Conservation (phyloP, 2,797 vertebrate genomes). For the Tympanoctomys barrerae region DNA sequence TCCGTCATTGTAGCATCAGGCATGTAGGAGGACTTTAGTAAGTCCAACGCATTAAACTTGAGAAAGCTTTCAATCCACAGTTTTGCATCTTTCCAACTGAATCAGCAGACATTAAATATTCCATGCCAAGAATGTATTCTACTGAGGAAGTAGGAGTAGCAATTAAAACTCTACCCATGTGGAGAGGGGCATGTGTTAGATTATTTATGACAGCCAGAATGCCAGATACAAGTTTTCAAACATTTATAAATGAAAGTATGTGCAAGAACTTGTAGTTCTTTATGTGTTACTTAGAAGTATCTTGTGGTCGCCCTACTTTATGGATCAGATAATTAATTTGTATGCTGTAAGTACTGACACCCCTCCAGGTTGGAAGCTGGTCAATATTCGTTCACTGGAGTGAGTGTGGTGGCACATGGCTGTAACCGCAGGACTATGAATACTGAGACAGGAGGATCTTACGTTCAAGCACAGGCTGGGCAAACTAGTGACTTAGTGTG, state of each 20-base stretch:
- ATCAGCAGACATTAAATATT: constrained; percentile 72
- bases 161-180: constrained; percentile 90
- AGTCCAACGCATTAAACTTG: neutral
- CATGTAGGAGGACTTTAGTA: neutral
- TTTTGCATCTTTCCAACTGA: constrained; percentile 66
- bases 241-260: neutral
- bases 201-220: constrained; percentile 88
- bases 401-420: neutral
- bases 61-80: neutral
- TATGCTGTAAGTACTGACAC: neutral
- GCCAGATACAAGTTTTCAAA: constrained; percentile 87
- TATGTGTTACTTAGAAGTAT: neutral
- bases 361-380: neutral
- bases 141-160: constrained; percentile 88
- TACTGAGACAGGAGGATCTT: neutral
- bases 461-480: neutral
- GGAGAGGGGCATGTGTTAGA: constrained; percentile 88
- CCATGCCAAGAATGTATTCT: constrained; percentile 83
- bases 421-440: neutral
- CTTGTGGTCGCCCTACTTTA: neutral
- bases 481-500: neutral
- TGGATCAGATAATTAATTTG: neutral
- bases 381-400: neutral
- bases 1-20: neutral
- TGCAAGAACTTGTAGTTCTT: neutral